These are phyloP conservation scores for Furnarius figulus DNA, from an alignment of 2,113 vertebrate species.

Conservation along the genomic window DNA sequence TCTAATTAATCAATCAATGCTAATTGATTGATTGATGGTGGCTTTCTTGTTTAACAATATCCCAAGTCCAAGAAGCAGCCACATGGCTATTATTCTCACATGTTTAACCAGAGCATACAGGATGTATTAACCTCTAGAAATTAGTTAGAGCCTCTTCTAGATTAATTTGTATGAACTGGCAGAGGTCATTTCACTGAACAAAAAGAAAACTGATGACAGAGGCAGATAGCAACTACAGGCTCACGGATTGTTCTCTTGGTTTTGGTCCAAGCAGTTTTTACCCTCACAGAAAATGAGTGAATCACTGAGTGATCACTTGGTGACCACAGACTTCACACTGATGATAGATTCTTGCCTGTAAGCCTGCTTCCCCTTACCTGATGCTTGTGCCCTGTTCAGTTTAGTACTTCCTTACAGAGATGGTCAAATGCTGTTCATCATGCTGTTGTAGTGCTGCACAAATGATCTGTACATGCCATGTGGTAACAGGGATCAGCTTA, in stretches of 20 bases:
- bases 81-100: background rate
- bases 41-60: background rate
- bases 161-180: background rate
- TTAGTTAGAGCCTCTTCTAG: background rate
- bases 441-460: background rate
- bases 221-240: background rate
- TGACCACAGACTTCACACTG: background rate
- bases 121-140: background rate
- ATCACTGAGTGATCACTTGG: background rate
- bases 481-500: background rate
- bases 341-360: background rate
- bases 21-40: slow-evolving; percentile 11
- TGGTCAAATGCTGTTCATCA: background rate
- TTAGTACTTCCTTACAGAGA: background rate
- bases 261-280: background rate
- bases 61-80: background rate
- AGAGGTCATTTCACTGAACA: background rate
- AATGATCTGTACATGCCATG: background rate
- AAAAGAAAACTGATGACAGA: background rate
- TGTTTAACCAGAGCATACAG: background rate
- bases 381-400: background rate
- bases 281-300: background rate
- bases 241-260: background rate
- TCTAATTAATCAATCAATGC: slow-evolving; percentile 32
- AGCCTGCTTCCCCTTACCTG: background rate